These are phyloP conservation scores for Microcebus jonahi DNA, from an alignment of 2,113 vertebrate genomes.

Conservation along the genomic window DNA sequence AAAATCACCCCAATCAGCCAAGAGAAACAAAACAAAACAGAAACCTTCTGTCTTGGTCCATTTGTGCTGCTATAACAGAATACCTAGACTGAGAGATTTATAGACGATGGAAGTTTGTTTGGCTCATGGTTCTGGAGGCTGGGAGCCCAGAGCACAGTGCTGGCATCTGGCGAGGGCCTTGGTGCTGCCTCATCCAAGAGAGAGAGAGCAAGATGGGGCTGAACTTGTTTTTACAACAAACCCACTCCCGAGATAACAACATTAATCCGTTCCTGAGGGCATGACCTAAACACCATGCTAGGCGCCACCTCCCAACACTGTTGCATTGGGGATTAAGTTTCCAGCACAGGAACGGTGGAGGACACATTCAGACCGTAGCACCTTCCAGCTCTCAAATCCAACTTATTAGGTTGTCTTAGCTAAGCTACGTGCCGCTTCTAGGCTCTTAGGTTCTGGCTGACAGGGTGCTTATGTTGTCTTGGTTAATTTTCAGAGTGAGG, in stretches of 20 bases:
- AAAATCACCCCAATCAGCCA: accelerated
- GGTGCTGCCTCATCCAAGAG: background rate
- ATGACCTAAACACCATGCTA: too few relatives aligned
- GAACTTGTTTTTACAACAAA: background rate
- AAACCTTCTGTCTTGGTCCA: background rate
- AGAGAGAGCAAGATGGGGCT: background rate
- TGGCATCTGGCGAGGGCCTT: background rate
- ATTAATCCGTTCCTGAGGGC: background rate
- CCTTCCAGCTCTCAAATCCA: background rate
- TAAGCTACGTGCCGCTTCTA: accelerated
- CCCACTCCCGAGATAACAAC: background rate
- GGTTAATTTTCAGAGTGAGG: background rate
- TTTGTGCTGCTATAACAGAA: background rate
- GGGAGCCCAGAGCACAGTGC: background rate
- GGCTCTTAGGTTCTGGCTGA: background rate
- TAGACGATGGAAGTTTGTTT: background rate
- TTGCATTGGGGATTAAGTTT: background rate
- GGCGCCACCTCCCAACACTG: background rate
- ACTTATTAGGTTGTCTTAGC: accelerated
- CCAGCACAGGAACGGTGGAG: background rate
- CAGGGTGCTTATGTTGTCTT: accelerated
- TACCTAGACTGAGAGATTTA: background rate
- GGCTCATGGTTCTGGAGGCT: background rate
- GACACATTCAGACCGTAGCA: background rate
- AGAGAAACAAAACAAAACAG: background rate